These are phyloP conservation scores for Cactoblastis cactorum DNA, from an alignment of 2,888 invertebrate genomes.

Conservation along the genomic window DNA sequence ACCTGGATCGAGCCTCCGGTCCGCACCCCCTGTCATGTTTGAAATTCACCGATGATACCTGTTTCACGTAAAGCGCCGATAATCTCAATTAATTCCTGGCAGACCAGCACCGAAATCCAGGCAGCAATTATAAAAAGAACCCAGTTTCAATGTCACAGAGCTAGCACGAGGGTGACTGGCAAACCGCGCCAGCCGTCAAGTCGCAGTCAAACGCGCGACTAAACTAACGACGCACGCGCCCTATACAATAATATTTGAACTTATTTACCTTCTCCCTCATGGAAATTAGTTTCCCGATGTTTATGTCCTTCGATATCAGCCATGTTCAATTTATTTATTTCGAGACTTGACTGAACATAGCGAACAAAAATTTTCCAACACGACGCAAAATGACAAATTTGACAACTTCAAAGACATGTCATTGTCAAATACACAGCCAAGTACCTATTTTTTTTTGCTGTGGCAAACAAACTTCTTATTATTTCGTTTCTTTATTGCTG, in stretches of 20 bases:
- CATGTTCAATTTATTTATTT: constrained; percentile 77
- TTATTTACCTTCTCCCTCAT: constrained; percentile 77
- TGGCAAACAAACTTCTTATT: too few relatives aligned
- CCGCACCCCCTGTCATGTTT: constrained; percentile 67
- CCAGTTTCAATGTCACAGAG: constrained; percentile 76
- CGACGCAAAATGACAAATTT: constrained; percentile 67
- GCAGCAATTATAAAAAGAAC: constrained; percentile 78
- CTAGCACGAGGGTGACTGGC: constrained; percentile 68
- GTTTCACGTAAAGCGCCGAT: constrained; percentile 47
- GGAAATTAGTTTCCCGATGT: constrained; percentile 70
- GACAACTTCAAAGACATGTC: constrained; percentile 49
- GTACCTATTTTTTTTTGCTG: too few relatives aligned
- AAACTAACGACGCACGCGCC: constrained; percentile 55
- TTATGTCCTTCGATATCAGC: constrained; percentile 74
- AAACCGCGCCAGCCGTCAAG: constrained; percentile 48
- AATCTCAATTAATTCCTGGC: constrained; percentile 54
- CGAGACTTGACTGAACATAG: constrained; percentile 76
- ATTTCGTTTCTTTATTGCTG: too few relatives aligned
- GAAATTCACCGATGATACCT: constrained; percentile 37
- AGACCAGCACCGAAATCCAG: constrained; percentile 69
- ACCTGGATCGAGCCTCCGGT: constrained; percentile 47
- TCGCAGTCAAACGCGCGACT: constrained; percentile 47
- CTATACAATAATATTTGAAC: constrained; percentile 67
- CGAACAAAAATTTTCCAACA: constrained; percentile 73
- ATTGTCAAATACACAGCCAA: constrained; percentile 52